phyloP scores from a whole-genome alignment of 2,888 invertebrate genomes.

The Peribatodes rhomboidaria region DNA sequence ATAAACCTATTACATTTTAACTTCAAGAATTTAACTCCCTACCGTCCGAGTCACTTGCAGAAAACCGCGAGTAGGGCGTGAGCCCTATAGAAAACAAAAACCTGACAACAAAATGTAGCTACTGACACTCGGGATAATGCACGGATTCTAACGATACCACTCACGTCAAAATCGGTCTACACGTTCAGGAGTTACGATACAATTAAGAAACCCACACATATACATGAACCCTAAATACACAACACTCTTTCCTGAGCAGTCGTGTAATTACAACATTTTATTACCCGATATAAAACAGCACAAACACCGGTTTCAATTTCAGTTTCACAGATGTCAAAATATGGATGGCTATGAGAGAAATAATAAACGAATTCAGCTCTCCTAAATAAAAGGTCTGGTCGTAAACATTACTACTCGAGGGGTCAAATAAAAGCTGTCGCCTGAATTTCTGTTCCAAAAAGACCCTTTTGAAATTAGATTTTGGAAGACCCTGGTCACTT shows the following conservation, averaged over 20 bases:
- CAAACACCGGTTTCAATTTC: constrained; percentile 35
- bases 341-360: constrained; percentile 34
- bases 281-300: constrained; percentile 39
- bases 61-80: too few species aligned
- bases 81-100: too few species aligned
- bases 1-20: too few species aligned
- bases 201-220: too few species aligned
- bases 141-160: too few species aligned
- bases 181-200: too few species aligned
- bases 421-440: constrained; percentile 42
- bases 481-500: constrained; percentile 47
- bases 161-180: too few species aligned
- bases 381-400: constrained; percentile 40
- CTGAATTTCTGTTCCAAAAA: constrained; percentile 43
- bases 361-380: constrained; percentile 38
- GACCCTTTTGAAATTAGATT: constrained; percentile 54
- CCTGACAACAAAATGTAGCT: too few species aligned
- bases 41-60: too few species aligned
- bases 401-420: constrained; percentile 42
- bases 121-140: too few species aligned
- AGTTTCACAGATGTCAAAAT: constrained; percentile 46
- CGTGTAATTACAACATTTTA: constrained; percentile 31
- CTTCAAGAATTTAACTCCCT: too few species aligned
- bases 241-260: background rate
- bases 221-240: too few species aligned